Base-by-base conservation (phyloP, 2,888 invertebrate species). In the Pelosia muscerda region DNA sequence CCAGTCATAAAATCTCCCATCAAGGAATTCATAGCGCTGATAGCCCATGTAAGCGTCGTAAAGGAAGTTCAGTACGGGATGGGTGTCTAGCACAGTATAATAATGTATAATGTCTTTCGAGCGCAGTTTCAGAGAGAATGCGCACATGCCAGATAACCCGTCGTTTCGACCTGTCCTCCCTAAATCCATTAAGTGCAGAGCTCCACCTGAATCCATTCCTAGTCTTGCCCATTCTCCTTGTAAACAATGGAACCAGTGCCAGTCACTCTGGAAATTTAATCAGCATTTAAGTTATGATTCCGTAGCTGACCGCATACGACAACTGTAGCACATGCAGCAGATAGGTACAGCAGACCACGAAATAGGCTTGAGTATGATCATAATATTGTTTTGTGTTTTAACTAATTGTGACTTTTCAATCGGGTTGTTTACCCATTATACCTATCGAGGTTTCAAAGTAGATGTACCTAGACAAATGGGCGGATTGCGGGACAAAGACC, bases 201-300 rank as follows among this genome's bases (percentile, higher is more conserved):
- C 53, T 10, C 63, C 74, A 0, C 74, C 74, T 2, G 72, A 72
- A 57, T 74, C 74, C 23, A 74, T 63, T 9, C 74, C 74, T 6
- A 60, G 65, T 60, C 53, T 64, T 8, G 62, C 74, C 72, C 72
- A 74, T 42, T 72, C 69, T 49, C 72, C 74, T 34, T 19, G 15
- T 11, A 72, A 19, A 38, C 74, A 74, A 23, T 67, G 65, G 23
- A 55, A 74, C 74, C 74, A 74, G 4, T 74, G 74, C 74, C 74
- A 74, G 15, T 74, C 74, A 11, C 34, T 55, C 74, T 74, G 67
- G 0, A 72, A 72, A 55, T 61, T 54, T 23, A 54, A 54, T 54
- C 11, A 22, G 11, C 11, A n/a, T 23, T 13, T n/a, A n/a, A n/a
- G n/a, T n/a, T n/a, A n/a, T n/a, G n/a, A n/a, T n/a, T n/a, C n/a